Evolutionary conservation across 2,888 invertebrate genomes (phyloP), one percentile per base, ranked within the genome.

Genomic region (Hyppa rectilinea): DNA sequence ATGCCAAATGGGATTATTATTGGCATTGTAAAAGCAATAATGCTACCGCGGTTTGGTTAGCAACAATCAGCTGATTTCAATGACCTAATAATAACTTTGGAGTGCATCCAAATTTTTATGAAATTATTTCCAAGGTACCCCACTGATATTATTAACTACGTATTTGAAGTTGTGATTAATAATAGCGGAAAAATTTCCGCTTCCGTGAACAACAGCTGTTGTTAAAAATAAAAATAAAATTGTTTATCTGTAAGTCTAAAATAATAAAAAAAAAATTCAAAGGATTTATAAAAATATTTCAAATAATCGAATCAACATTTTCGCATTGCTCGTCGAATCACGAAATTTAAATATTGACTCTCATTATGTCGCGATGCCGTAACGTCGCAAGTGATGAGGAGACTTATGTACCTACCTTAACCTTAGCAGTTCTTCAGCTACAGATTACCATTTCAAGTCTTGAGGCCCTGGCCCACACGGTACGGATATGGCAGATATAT

Each of bases 1-100:
- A 84, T 91, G 92, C 91, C 93, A 93, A 93, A 87, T 87, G 81
- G 81, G 80, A 85, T 84, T 80, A 86, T 78, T 84, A 88, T 89
- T 91, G 91, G 91, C 90, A 90, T 80, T 77, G 80, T 78, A 52
- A 31, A 59, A 20, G 62, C 59, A 70, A 52, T 68, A 55, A 65
- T 47, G 23, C 55, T 50, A 66, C 71, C 75, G 64, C 68, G 84
- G 80, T 83, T 81, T 70, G 72, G 79, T 55, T 86, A 86, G 85
- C 84, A 86, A 87, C 87, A 72, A 85, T 80, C 81, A 85, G 78
- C 82, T 85, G 81, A 83, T 84, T 83, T 77, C 65, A 78, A 80
- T 62, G 31, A 31, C 6, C 60, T 63, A 75, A 67, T 62, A 75
- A 81, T 80, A 73, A 55, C 62, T 56, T 75, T 84, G 85, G 84